A percentile compares a stretch with the other conserved stretches of the same genome.
phyloP scores from a whole-genome alignment of 2,888 invertebrate species.

The Enoplolaimus lenunculus region DNA sequence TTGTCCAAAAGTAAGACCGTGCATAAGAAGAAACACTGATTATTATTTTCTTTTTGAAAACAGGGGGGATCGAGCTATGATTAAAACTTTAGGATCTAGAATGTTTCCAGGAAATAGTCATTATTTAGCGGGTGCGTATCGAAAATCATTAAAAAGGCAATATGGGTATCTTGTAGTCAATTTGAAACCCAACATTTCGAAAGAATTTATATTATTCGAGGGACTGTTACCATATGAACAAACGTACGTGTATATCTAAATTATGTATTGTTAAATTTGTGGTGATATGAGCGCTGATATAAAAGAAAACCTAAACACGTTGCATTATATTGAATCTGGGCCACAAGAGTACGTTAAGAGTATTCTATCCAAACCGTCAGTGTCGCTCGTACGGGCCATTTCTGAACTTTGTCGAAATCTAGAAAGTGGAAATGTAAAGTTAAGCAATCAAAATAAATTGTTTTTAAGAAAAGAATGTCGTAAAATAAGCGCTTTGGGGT shows the following conservation, averaged over 20 bases:
- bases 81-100: background rate
- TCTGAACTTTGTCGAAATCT: background rate
- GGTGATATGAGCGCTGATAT: background rate
- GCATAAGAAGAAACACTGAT: background rate
- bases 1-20: background rate
- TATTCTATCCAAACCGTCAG: background rate
- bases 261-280: background rate
- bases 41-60: background rate
- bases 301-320: background rate
- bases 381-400: background rate
- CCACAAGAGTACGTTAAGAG: background rate
- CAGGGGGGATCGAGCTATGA: background rate
- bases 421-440: background rate
- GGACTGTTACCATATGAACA: background rate
- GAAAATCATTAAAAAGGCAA: background rate
- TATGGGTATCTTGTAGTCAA: background rate
- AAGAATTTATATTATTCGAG: background rate
- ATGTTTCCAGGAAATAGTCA: background rate
- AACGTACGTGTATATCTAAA: background rate
- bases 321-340: background rate
- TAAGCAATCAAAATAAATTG: background rate
- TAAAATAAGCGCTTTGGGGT: background rate
- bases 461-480: background rate
- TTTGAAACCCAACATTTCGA: background rate
- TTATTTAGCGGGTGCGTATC: background rate